phyloP scores from a whole-genome alignment of 2,797 vertebrate species.

The Pantherophis alleghaniensis region DNA sequence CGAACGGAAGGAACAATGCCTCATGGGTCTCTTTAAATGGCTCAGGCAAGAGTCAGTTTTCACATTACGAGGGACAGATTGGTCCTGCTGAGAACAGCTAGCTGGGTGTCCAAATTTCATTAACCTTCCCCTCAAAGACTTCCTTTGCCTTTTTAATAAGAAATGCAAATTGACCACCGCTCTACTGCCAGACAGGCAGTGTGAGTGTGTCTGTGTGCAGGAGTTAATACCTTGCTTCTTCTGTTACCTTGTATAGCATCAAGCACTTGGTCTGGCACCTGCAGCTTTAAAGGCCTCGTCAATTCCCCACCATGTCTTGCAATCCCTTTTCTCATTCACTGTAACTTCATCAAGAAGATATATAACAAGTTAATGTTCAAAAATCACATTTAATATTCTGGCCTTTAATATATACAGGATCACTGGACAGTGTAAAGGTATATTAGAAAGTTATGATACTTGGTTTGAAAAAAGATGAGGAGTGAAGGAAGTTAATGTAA shows the following conservation, averaged over 20 bases:
- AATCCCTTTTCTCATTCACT: background rate
- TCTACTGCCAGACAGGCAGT: background rate
- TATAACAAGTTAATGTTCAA: slow-evolving; percentile 17
- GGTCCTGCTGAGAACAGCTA: background rate
- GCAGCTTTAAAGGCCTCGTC: background rate
- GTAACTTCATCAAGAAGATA: background rate
- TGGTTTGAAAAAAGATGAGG: slow-evolving; percentile 57
- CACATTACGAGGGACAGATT: background rate
- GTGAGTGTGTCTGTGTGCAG: background rate
- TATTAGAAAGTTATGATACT: slow-evolving; percentile 39
- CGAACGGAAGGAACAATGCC: background rate
- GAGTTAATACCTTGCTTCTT: background rate
- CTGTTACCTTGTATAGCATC: slow-evolving; percentile 5
- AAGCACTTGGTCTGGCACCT: background rate
- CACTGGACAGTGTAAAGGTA: slow-evolving; percentile 17
- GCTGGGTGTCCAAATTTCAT: background rate
- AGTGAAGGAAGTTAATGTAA: slow-evolving; percentile 53
- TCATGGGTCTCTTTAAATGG: background rate
- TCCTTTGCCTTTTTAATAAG: background rate
- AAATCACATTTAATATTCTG: background rate
- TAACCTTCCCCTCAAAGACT: background rate
- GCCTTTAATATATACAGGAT: slow-evolving; percentile 35
- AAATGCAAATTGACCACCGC: background rate
- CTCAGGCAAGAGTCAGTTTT: background rate
- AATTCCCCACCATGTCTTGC: background rate